Conservation (phyloP, 1,140 invertebrate genomes). For the Neotoxoptera formosana region DNA sequence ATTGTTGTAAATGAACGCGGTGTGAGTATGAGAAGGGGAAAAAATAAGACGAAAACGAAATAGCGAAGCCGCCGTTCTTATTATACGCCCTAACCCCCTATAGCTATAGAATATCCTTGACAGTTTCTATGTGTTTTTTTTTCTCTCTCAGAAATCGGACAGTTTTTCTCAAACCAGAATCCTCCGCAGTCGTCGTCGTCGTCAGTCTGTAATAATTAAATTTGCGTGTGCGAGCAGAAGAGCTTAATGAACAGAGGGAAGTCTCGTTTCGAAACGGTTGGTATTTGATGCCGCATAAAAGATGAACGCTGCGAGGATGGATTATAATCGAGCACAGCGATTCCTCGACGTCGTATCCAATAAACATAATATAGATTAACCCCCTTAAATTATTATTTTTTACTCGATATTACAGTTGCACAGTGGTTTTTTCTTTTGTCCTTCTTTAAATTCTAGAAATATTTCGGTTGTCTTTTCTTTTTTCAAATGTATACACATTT, state of each 20-base stretch:
- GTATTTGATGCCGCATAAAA: neutral
- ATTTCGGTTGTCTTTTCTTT: neutral
- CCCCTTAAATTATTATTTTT: neutral
- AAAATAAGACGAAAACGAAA: neutral
- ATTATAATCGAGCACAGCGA: neutral
- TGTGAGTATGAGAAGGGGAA: neutral
- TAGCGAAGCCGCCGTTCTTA: neutral
- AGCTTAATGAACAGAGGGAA: conserved; percentile 23
- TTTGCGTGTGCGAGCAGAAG: conserved; percentile 19
- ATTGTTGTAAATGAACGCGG: neutral
- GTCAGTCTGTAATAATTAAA: conserved; percentile 1
- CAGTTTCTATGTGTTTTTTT: neutral
- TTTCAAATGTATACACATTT: neutral
- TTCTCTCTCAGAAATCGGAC: neutral
- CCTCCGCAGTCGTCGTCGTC: neutral
- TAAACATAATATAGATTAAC: neutral
- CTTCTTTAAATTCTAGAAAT: neutral
- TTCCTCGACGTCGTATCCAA: neutral
- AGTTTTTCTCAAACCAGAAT: neutral
- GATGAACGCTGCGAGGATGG: neutral
- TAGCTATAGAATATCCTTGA: neutral
- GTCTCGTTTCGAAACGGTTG: neutral
- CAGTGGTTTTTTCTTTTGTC: neutral
- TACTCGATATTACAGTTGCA: neutral
- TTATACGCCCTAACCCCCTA: neutral